phyloP scores from a whole-genome alignment of 2,888 invertebrate genomes.

The Deilephila porcellus region DNA sequence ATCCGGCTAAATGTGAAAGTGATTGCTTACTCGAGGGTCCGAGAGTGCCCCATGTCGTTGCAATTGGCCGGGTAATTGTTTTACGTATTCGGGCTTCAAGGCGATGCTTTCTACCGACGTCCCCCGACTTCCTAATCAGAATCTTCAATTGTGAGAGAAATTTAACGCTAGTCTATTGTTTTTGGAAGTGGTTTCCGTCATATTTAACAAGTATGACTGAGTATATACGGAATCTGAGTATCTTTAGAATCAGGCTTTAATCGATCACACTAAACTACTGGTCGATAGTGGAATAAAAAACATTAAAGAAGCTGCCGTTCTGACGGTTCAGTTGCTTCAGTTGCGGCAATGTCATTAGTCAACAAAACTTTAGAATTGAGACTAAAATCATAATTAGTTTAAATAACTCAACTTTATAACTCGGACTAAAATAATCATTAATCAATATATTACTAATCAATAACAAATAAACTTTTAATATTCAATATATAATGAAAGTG shows the following conservation, averaged over 20 bases:
- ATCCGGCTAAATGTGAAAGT: conserved; percentile 50
- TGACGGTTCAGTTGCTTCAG: too few species aligned
- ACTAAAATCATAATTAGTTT: background rate
- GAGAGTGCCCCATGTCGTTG: background rate
- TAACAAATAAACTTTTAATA: background rate
- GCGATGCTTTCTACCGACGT: conserved; percentile 29
- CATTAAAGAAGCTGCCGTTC: too few species aligned
- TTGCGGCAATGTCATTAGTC: too few species aligned
- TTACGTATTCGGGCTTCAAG: conserved; percentile 29
- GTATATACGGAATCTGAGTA: too few species aligned
- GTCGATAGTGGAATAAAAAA: too few species aligned
- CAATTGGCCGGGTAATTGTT: conserved; percentile 31
- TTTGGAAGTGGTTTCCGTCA: background rate
- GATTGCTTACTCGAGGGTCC: conserved; percentile 30
- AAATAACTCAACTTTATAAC: background rate
- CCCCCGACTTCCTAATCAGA: conserved; percentile 16
- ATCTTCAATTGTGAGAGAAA: conserved; percentile 26
- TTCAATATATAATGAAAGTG: background rate
- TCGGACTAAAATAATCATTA: background rate
- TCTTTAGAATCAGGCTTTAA: too few species aligned
- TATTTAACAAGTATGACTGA: too few species aligned
- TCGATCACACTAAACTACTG: too few species aligned
- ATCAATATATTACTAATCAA: background rate
- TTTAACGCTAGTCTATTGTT: conserved; percentile 10
- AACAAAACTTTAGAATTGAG: background rate